Evolutionary conservation across 2,797 vertebrate species (phyloP).

Genomic region (Enteromius radiatus): DNA sequence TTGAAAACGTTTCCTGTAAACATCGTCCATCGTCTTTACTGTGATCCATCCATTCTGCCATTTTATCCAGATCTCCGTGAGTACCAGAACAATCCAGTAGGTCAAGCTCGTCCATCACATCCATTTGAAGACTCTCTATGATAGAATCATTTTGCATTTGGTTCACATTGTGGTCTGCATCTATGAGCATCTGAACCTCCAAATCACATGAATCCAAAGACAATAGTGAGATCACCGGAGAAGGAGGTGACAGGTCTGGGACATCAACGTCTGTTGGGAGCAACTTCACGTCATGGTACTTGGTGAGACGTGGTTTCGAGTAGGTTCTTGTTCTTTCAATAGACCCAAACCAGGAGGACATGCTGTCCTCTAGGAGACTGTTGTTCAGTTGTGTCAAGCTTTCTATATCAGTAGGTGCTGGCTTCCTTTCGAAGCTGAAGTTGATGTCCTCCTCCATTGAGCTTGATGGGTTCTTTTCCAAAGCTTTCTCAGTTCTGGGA

Average conservation of each 20-base stretch:
- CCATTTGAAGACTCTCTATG: conserved; percentile 65
- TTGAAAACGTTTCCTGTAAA: conserved; percentile 46
- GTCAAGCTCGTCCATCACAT: conserved; percentile 65
- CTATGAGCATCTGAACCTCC: conserved; percentile 67
- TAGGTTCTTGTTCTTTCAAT: conserved; percentile 50
- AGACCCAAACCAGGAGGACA: conserved; percentile 50
- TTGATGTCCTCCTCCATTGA: conserved; percentile 20
- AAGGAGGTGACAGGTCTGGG: conserved; percentile 56
- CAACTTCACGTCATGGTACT: conserved; percentile 15
- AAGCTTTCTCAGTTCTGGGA: conserved; percentile 46
- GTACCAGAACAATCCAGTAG: conserved; percentile 59
- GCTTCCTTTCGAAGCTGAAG: conserved; percentile 3
- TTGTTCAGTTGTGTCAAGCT: conserved; percentile 38
- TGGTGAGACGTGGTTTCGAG: conserved; percentile 37
- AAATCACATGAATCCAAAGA: conserved; percentile 74
- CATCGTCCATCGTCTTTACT: conserved; percentile 44
- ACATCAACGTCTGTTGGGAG: conserved; percentile 22
- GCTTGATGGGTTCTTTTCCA: conserved; percentile 33
- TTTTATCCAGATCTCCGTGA: conserved; percentile 53
- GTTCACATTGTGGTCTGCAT: conserved; percentile 45
- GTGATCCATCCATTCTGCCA: conserved; percentile 62
- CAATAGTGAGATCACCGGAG: conserved; percentile 66
- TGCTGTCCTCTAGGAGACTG: conserved; percentile 49
- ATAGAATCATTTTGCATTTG: conserved; percentile 57
- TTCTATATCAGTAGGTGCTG: conserved; percentile 41